These are phyloP conservation scores for Noctua janthe DNA, from an alignment of 2,888 invertebrate species.

Conservation along the genomic window DNA sequence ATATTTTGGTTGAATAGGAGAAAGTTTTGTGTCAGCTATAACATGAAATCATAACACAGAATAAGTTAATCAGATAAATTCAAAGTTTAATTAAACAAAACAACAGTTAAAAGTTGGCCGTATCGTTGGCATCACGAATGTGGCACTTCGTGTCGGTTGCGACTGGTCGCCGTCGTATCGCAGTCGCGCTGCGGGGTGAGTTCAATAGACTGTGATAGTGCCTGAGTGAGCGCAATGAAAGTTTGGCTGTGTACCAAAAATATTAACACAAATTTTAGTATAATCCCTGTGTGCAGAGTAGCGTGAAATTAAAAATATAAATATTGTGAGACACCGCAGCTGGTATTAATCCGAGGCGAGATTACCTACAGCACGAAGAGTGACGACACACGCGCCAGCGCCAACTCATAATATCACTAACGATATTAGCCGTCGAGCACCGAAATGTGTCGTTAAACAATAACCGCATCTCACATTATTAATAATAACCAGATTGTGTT, in stretches of 20 bases:
- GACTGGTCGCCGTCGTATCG: constrained; percentile 39
- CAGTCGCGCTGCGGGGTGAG: constrained; percentile 41
- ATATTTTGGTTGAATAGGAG: constrained; percentile 51
- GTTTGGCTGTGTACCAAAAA: constrained; percentile 74
- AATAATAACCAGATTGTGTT: constrained; percentile 51
- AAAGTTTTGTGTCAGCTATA: constrained; percentile 53
- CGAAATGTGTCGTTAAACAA: constrained; percentile 46
- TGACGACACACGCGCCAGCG: constrained; percentile 69
- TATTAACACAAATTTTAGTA: constrained; percentile 74
- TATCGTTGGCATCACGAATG: constrained; percentile 26
- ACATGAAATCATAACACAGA: constrained; percentile 54
- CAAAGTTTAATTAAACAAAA: constrained; percentile 55
- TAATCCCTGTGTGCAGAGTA: constrained; percentile 75
- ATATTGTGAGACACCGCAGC: constrained; percentile 82
- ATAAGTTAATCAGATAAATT: constrained; percentile 47
- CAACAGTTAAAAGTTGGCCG: constrained; percentile 16
- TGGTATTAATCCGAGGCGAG: constrained; percentile 75
- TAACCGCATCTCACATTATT: constrained; percentile 55
- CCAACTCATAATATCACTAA: constrained; percentile 62
- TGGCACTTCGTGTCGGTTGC: constrained; percentile 30
- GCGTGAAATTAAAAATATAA: constrained; percentile 85
- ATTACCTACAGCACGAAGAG: constrained; percentile 69
- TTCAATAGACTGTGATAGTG: constrained; percentile 66
- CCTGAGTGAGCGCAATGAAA: constrained; percentile 63
- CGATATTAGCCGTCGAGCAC: constrained; percentile 56